These are phyloP conservation scores for Delichon dasypus DNA, from an alignment of 2,797 vertebrate species.

Conservation along the genomic window DNA sequence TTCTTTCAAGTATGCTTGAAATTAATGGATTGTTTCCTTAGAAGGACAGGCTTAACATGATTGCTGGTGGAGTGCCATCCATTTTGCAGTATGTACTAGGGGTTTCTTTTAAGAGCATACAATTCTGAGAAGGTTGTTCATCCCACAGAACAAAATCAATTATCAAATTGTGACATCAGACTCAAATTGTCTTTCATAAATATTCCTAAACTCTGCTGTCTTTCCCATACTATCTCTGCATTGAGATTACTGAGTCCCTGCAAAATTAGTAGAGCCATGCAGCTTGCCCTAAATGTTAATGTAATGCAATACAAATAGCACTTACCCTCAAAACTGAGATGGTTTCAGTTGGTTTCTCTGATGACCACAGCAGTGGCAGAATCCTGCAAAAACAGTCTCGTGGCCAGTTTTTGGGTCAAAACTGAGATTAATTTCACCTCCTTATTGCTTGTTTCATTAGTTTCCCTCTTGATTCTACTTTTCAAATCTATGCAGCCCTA, in stretches of 20 bases:
- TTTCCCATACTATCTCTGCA: not conserved
- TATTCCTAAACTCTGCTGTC: not conserved
- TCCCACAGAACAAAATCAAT: not conserved
- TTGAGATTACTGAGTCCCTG: not conserved
- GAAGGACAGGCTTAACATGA: not conserved
- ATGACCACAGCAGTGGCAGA: not conserved
- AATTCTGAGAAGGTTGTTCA: not conserved
- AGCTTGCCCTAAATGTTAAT: not conserved
- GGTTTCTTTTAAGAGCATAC: not conserved
- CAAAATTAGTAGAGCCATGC: not conserved
- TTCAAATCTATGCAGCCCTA: not conserved
- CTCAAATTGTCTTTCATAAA: not conserved
- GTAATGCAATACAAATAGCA: not conserved
- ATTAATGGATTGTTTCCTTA: not conserved
- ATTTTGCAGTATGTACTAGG: not conserved
- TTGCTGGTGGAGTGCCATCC: not conserved
- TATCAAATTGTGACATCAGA: not conserved
- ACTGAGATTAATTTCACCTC: not conserved
- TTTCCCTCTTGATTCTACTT: not conserved
- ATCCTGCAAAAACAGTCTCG: not conserved
- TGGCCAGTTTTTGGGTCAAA: not conserved
- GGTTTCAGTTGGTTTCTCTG: not conserved
- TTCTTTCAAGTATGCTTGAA: not conserved
- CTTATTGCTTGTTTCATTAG: not conserved
- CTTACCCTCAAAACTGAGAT: not conserved